Evolutionary conservation across 2,797 vertebrate genomes (phyloP).

Genomic region (Platyrinchus mystaceus): DNA sequence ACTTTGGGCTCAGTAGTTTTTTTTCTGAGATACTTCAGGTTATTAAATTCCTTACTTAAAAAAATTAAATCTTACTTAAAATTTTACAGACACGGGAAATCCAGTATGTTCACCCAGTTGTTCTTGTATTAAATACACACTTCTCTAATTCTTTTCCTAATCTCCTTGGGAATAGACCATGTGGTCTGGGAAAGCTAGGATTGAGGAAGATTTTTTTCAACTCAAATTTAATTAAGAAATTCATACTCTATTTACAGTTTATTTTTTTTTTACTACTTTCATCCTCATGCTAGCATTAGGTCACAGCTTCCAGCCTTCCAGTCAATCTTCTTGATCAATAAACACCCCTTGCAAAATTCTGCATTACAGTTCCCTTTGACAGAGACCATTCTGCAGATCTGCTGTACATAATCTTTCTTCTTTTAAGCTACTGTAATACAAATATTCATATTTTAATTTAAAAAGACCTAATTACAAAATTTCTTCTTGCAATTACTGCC

Average conservation of each 20-base stretch:
- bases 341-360: background rate
- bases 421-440: background rate
- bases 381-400: background rate
- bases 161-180: background rate
- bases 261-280: conserved; percentile 30
- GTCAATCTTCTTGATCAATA: background rate
- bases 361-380: background rate
- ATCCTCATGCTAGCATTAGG: background rate
- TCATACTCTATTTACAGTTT: background rate
- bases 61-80: background rate
- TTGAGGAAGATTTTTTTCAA: background rate
- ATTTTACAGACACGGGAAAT: background rate
- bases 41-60: background rate
- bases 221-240: background rate
- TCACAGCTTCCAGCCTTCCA: background rate
- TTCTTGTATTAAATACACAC: background rate
- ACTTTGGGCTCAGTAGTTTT: background rate
- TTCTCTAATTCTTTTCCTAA: background rate
- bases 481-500: background rate
- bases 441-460: background rate
- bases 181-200: background rate
- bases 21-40: background rate
- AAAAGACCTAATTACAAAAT: background rate
- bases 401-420: background rate
- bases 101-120: background rate